Base-by-base conservation (phyloP, 2,888 invertebrate genomes). In the Lagria hirta region DNA sequence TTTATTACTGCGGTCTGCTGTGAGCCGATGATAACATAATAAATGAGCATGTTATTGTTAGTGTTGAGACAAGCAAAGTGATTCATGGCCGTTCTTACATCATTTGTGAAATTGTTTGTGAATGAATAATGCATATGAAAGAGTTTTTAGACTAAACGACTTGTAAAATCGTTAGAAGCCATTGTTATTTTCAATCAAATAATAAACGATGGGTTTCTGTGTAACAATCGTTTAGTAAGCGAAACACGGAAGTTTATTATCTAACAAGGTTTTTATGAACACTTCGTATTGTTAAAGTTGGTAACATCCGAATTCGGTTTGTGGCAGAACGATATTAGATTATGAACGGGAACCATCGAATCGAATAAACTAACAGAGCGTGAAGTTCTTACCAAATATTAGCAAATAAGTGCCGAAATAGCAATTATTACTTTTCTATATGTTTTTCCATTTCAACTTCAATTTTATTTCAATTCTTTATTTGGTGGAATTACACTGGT, bases 211-310 rank as follows among this genome's bases (percentile, higher is more conserved):
- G 44, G 38, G 47, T 48, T 48, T 38, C 27, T 40, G 42, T 40
- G n/a, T n/a, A n/a, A 47, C 41, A 37, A 45, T 36, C 29, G 22
- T 36, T 18, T 24, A 17, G 45, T 27, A 28, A 30, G 41, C 43
- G 21, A 43, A 28, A 42, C 42, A 42, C 44, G 53, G 51, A 51
- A 50, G 49, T 47, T 49, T 47, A 54, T 52, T 52, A 50, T 51
- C 50, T 50, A 46, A 43, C 42, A 40, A 28, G 24, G 43, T 52
- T 48, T 49, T 42, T 49, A 48, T 36, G 34, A 34, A 41, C 18
- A 46, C 20, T 24, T 36, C 35, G 35, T 42, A 33, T 43, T 40
- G 40, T 41, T 40, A 6, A 27, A 6, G 12, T 8, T 2, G 41
- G 17, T 22, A 40, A 40, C 40, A 45, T 40, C 34, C 34, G 34